These are phyloP conservation scores for Apodemus agrarius DNA, from an alignment of 2,797 vertebrate species.

Conservation along the genomic window DNA sequence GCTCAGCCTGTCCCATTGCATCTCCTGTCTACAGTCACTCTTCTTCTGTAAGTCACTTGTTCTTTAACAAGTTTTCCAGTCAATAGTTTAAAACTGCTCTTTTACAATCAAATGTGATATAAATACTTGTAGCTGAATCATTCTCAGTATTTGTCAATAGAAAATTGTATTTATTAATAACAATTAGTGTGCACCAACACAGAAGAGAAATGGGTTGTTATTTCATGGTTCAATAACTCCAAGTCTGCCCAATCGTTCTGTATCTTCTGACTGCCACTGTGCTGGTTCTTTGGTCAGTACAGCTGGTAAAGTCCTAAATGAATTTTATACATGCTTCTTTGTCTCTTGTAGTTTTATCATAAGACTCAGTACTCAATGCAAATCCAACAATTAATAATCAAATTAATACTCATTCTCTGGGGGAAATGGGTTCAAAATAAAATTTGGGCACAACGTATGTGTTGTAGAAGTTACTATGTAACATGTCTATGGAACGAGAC, in stretches of 20 bases:
- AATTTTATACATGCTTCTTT: constrained; percentile 19
- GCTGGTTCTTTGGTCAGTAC: constrained; percentile 12
- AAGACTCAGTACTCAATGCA: neutral
- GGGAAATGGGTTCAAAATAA: constrained; percentile 21
- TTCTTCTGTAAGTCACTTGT: neutral
- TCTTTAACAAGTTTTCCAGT: neutral
- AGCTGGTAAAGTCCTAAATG: constrained; percentile 4
- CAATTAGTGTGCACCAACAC: neutral
- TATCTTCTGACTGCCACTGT: constrained; percentile 9
- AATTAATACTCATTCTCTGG: constrained; percentile 13
- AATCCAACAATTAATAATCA: constrained; percentile 13
- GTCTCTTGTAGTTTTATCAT: constrained; percentile 6
- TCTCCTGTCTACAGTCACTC: neutral
- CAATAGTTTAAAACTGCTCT: constrained; percentile 45
- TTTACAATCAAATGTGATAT: neutral
- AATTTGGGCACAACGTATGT: neutral
- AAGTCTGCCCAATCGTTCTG: neutral
- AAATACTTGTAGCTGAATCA: neutral
- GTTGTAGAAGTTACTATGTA: constrained; percentile 19
- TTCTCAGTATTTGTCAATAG: neutral
- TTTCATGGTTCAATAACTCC: neutral
- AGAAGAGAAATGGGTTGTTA: neutral
- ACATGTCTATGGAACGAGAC: constrained; percentile 27
- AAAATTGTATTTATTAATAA: neutral
- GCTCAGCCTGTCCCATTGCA: neutral